phyloP scores from a whole-genome alignment of 2,888 invertebrate species.

The Conomelus anceps region DNA sequence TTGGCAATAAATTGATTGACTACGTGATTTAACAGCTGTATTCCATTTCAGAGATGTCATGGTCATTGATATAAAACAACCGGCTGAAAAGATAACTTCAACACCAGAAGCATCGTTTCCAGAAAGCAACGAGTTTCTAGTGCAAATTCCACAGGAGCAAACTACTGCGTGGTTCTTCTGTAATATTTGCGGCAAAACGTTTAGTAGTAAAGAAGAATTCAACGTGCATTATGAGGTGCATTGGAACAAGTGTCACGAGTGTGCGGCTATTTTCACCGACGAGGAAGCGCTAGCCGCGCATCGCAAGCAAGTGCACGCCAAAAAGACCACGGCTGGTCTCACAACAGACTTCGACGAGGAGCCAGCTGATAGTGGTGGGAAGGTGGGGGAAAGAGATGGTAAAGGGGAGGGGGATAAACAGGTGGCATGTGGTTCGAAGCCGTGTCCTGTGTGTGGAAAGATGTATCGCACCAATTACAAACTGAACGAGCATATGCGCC shows the following conservation, averaged over 20 bases:
- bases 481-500: constrained; percentile 52
- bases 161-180: constrained; percentile 39
- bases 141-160: constrained; percentile 13
- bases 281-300: constrained; percentile 43
- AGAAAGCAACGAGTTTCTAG: neutral
- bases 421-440: constrained; percentile 44
- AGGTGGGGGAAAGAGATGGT: constrained; percentile 31
- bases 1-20: no score
- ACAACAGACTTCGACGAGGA: constrained; percentile 26
- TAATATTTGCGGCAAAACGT: constrained; percentile 43
- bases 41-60: neutral
- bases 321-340: constrained; percentile 18
- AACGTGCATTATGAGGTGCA: constrained; percentile 43
- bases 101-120: neutral
- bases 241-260: constrained; percentile 42
- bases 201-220: constrained; percentile 40
- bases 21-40: no score
- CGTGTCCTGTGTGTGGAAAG: constrained; percentile 52
- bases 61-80: neutral
- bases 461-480: constrained; percentile 54
- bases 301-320: constrained; percentile 39
- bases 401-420: constrained; percentile 33
- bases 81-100: neutral
- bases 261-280: constrained; percentile 45
- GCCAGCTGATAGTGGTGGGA: constrained; percentile 32